Evolutionary conservation across 2,113 vertebrate genomes (phyloP).

Genomic region (Ciconia maguari): DNA sequence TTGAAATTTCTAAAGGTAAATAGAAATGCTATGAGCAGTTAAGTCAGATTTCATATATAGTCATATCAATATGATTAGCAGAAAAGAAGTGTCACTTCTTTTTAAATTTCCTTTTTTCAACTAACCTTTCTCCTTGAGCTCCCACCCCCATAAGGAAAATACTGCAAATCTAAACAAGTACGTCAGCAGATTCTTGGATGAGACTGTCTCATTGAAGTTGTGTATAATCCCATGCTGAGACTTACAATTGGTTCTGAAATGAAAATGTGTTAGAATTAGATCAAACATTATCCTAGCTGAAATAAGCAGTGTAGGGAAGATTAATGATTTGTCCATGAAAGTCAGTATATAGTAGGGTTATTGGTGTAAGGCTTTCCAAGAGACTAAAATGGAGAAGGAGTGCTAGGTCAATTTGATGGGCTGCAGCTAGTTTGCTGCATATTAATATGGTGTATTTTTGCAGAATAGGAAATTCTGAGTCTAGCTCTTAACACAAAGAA

Average conservation of each 20-base stretch:
- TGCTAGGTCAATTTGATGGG: not conserved
- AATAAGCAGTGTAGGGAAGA: conserved; percentile 32
- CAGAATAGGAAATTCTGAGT: not conserved
- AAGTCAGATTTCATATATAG: conserved; percentile 17
- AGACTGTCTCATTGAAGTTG: conserved; percentile 48
- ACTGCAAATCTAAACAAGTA: conserved; percentile 31
- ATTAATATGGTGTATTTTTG: not conserved
- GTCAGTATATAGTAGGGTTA: not conserved
- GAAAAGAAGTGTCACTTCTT: conserved; percentile 33
- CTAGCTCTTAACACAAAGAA: not conserved
- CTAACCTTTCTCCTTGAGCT: conserved; percentile 47
- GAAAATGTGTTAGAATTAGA: conserved; percentile 69
- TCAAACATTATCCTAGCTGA: conserved; percentile 53
- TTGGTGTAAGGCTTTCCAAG: not conserved
- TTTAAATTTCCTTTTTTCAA: conserved; percentile 33
- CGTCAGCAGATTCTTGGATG: conserved; percentile 14
- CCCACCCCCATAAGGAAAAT: not conserved
- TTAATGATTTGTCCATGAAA: conserved; percentile 51
- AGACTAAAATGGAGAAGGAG: not conserved
- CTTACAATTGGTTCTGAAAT: conserved; percentile 70
- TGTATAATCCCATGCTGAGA: conserved; percentile 66
- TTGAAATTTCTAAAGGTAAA: conserved; percentile 43
- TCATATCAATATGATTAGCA: conserved; percentile 24
- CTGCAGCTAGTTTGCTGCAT: not conserved
- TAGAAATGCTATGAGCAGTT: conserved; percentile 42